Base-by-base conservation (phyloP, 2,797 vertebrate species). In the Hippopotamyrus pictus region DNA sequence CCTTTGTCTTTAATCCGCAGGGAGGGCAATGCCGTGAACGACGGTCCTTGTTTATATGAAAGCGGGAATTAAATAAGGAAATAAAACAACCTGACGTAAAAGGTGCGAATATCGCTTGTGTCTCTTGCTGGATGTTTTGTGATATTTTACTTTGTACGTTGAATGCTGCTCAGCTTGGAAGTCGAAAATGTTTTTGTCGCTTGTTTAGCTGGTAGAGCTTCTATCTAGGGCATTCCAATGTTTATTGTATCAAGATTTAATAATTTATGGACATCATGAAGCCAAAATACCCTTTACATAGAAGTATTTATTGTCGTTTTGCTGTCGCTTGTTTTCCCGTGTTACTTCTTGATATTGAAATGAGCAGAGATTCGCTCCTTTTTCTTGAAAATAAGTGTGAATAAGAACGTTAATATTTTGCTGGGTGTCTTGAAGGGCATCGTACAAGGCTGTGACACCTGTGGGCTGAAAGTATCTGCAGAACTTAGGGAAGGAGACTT, bases 161-260 rank as follows among this genome's bases (percentile, higher is more conserved):
- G 25, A 69, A 69, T 69, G 25, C 62, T 69, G 3, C 25, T 69
- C 62, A 17, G 33, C 5, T 17, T 76, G 69, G 69, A 17, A 76
- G 69, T 41, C 37, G 69, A 41, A 76, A 5, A 37, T 76, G 69
- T 76, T 83, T 48, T 48, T 83, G 19, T 50, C n/a, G 79, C 37
- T 48, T 83, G 37, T 29, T n/a, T 83, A n/a, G 44, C 79, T 83
- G 37, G 86, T 89, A 41, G 57, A 73, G 79, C 83, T 86, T 50
- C 3, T 89, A 87, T 92, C 33, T 90, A 41, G 87, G 65, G 46
- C 89, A 90, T 88, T 62, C 91, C 22, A 65, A 59, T 89, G 88
- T 83, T 83, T 91, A 90, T 86, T 84, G 44, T 87, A 87, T 90
- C 88, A 54, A 88, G 59, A 91, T 85, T 87, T 33, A 90, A 92